Evolutionary conservation across 2,113 vertebrate species (phyloP), one percentile per base, ranked within the genome.

Genomic region (Tachysurus fulvidraco): DNA sequence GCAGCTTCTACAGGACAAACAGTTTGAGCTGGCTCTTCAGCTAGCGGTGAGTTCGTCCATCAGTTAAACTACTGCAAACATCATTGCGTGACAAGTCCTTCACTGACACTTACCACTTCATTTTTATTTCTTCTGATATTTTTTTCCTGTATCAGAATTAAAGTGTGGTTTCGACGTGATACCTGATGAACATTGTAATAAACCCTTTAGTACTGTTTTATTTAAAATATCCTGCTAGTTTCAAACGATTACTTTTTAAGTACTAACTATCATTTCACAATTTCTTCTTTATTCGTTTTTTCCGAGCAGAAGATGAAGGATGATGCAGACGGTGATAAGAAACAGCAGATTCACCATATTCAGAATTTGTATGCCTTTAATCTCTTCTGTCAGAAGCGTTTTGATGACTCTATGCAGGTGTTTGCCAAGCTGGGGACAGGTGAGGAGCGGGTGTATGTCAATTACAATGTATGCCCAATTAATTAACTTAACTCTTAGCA

Each of bases 281-380:
- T 28, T 23, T 41, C 4, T 46, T 44, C 46, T 23, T 9, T 78
- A 13, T 44, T 5, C 14, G 44, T 36, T 30, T 87, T 64, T 52
- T 73, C 81, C 59, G 65, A 83, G 79, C 91, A 98, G 96, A 98
- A 98, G 95, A 99, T 99, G 98, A 99, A 99, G 91, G 98, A 99
- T 86, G 97, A 99, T 90, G 96, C 97, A 0, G 97, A 99, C 30
- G 97, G 95, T 5, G 98, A 99, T 89, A 99, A 99, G 92, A 95
- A 95, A 87, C 98, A 99, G 80, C 98, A 99, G 92, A 99, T 99
- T 81, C 96, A 99, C 92, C 97, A 99, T 91, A 99, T 99, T 90
- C 99, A 99, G 94, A 99, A 99, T 92, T 95, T 99, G 23, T 99
- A 96, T 67, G 98, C 98, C 91, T 99, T 99, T 93, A 98, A 99